Conservation (phyloP, 1,140 invertebrate species). For the Atopsyche davidsoni region DNA sequence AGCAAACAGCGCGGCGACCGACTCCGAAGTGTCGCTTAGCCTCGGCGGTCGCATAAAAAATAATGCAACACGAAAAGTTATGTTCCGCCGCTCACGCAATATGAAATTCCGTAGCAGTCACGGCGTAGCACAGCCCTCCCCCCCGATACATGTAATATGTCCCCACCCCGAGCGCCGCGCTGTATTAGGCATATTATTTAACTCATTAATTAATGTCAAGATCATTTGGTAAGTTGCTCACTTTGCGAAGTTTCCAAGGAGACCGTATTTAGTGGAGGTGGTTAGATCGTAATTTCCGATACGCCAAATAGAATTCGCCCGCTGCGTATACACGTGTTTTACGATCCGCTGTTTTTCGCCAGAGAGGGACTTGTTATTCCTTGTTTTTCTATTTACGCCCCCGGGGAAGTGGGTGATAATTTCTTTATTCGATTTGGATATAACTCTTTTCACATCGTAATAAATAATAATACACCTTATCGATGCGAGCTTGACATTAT, state of each 20-base stretch:
- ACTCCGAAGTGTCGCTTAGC: no score
- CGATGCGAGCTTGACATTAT: no score
- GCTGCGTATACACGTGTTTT: neutral
- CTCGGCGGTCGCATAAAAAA: slow-evolving; percentile 12
- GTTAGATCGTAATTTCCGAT: slow-evolving; percentile 7
- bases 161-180: neutral
- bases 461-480: no score
- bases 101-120: no score
- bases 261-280: slow-evolving; percentile 1
- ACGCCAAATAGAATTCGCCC: no score
- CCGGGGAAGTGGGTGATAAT: no score
- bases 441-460: no score
- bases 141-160: neutral
- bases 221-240: slow-evolving; percentile 13
- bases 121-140: no score
- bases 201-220: slow-evolving; percentile 19
- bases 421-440: no score
- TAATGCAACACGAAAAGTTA: slow-evolving; percentile 19
- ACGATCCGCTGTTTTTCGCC: neutral
- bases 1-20: no score
- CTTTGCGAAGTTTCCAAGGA: neutral
- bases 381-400: slow-evolving; percentile 7
- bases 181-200: slow-evolving; percentile 12
- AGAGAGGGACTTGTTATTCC: neutral
- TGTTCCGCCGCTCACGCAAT: slow-evolving; percentile 11